Evolutionary conservation across 2,888 invertebrate species (phyloP), one percentile per base, ranked within the genome.

Genomic region (Myathropa florea): DNA sequence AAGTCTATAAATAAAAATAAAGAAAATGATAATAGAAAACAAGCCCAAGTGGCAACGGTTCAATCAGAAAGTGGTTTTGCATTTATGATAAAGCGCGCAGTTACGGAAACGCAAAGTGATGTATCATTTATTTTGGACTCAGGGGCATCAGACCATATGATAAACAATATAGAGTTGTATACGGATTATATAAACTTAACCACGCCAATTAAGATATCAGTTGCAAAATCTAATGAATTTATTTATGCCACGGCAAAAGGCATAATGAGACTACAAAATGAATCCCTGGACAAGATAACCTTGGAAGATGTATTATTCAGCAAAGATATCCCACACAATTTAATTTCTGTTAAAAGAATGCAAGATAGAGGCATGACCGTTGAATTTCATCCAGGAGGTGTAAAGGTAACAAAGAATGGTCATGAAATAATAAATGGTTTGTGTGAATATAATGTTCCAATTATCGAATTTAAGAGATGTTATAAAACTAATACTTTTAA

Each of bases 241-340:
- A 59, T 79, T 21, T 65, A 33, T 36, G 71, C 71, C 6, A 79
- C 57, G 28, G 61, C 57, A 87, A 89, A 70, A 39, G 91, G 90
- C 12, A 85, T 81, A 26, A 60, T 91, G 1, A 73, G 89, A n/a
- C 89, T 91, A 2, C 88, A 76, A 6, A 90, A 88, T 63, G 88
- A 90, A 59, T 67, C 83, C 26, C 21, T 30, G 24, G 23, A 55
- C 55, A 18, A 23, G 1, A 55, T 55, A 23, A 46, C 36, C 30
- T 30, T 77, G n/a, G 60, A 77, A 28, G 80, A 89, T 26, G 85
- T 88, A 3, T 88, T 92, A 4, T 92, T 88, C 80, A 90, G 89
- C 71, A 68, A 89, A 21, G 90, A 91, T 30, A 88, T 89, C 4
- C 90, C 90, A 36, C 88, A 91, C 83, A 91, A 91, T 72, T 82